phyloP scores from a whole-genome alignment of 2,888 invertebrate species.

The Euclidia mi region DNA sequence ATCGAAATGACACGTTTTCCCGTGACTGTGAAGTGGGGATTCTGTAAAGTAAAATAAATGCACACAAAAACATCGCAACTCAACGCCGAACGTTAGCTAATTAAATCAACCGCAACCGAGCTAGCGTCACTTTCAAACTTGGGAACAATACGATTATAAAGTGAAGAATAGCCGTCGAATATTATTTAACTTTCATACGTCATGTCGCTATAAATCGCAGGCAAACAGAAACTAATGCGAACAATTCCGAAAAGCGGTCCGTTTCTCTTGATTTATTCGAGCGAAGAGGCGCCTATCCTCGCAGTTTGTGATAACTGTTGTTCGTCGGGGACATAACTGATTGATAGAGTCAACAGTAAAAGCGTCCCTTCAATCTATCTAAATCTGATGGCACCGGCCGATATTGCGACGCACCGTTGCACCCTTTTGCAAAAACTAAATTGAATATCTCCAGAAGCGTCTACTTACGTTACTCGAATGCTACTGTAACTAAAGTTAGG shows the following conservation, averaged over 20 bases:
- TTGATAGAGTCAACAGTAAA: conserved; percentile 61
- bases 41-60: conserved; percentile 80
- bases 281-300: conserved; percentile 34
- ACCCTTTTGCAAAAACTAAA: conserved; percentile 76
- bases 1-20: conserved; percentile 86
- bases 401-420: conserved; percentile 68
- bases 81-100: conserved; percentile 20
- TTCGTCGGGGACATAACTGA: conserved; percentile 55
- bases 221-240: conserved; percentile 41
- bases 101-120: conserved; percentile 4
- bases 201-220: conserved; percentile 23
- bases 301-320: conserved; percentile 42
- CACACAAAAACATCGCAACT: conserved; percentile 60
- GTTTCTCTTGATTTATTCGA: conserved; percentile 53
- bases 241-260: conserved; percentile 42
- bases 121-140: not conserved
- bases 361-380: conserved; percentile 65
- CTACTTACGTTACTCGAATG: conserved; percentile 33
- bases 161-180: not conserved
- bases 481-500: conserved; percentile 18
- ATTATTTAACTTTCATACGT: not conserved
- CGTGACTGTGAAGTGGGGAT: conserved; percentile 79
- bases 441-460: conserved; percentile 67
- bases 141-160: not conserved
- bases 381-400: conserved; percentile 61